Base-by-base conservation (phyloP, 2,113 vertebrate genomes). In the Cyprinodon variegatus region DNA sequence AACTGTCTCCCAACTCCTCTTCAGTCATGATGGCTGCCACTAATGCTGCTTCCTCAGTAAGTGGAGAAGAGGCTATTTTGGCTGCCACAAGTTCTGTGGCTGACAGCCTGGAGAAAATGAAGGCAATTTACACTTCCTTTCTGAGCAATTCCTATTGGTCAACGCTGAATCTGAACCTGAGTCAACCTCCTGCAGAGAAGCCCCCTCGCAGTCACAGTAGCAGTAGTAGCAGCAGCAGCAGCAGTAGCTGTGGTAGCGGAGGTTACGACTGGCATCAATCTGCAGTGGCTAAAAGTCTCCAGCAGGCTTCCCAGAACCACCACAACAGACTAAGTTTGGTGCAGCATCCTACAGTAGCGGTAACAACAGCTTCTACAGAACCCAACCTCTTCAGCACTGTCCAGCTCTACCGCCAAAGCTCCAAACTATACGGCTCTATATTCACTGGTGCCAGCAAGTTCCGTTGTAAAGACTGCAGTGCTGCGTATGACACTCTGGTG, bases 71-170 rank as follows among this genome's bases (percentile, higher is more conserved):
- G 81, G 93, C 95, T 0, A 74, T 90, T 15, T 84, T 93, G 0
- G 64, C 89, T 11, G 90, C 93, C 0, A 74, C 92, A 1, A 92
- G 92, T 8, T 95, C 96, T 0, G 91, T 93, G 61, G 92, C 92
- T 64, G 97, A 99, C 81, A 99, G 98, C 72, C 93, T 99, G 83
- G 97, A 99, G 82, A 98, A 99, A 94, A 99, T 99, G 98, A 99
- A 99, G 93, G 98, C 98, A 0, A 98, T 99, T 71, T 99, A 99
- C 91, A 97, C 97, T 71, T 98, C 97, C 89, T 99, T 99, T 83
- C 95, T 99, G 62, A 98, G 97, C 84, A 99, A 97, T 90, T 99
- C 98, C n/a, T 99, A 99, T 82, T 99, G 98, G 98, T 99, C 98
- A 76, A 96, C 95, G 79, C 95, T 99, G 84, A 98, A 95, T 89